Base-by-base conservation (phyloP, 1,140 invertebrate genomes). In the Heliothis virescens region DNA sequence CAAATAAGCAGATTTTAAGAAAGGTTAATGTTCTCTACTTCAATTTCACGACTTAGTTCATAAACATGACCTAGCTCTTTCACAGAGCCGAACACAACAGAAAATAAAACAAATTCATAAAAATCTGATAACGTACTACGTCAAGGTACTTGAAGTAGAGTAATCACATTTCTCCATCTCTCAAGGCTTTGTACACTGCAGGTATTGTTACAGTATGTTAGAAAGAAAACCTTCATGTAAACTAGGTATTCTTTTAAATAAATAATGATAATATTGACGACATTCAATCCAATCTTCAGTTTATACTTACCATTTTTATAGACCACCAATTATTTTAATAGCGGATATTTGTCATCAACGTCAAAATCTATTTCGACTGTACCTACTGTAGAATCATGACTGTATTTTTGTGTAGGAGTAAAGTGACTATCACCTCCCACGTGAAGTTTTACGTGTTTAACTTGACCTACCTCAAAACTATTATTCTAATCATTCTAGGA, bases 141-240 rank as follows among this genome's bases (percentile, higher is more conserved):
- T 69, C 65, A 52, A 41, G 62, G 62, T 65, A 11, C 34, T 16
- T 65, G n/a, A 52, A 52, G 48, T 50, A 21, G 21, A 52, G 48
- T 50, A 21, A 50, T 65, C 34, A 41, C 62, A 65, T 65, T 65
- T 65, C 34, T 65, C 7, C 62, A 65, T 65, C 62, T 65, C 34
- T 18, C 62, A 69, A 69, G 65, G 65, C 12, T 69, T 29, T 62
- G 2, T 57, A 21, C 18, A 57, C 3, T 21, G 18, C 21, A 55
- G 53, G 7, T 16, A 9, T 1, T 55, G n/a, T 16, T 0, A 9
- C 16, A 55, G 2, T 9, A 55, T 16, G 7, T 16, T 55, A 5
- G 21, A 41, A 41, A 41, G 34, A 7, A 41, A 41, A 9, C 9
- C 5, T 41, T 41, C 34, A 41, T 41, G 9, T 5, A 41, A 41